Evolutionary conservation across 2,797 vertebrate species (phyloP).

Genomic region (Allobates femoralis): DNA sequence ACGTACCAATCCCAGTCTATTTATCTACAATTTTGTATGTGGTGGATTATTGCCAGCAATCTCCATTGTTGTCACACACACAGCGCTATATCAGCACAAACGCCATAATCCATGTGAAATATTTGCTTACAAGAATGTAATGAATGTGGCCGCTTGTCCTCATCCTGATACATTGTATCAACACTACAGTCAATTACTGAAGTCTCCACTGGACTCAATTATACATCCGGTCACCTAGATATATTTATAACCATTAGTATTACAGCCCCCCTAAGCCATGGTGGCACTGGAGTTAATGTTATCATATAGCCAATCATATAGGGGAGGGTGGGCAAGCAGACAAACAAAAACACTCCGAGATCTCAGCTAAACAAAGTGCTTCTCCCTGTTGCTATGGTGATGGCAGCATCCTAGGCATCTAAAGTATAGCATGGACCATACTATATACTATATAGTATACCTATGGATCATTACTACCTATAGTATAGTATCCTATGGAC

Average conservation of each 20-base stretch:
- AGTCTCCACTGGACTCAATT: too few species aligned
- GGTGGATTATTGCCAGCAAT: neutral
- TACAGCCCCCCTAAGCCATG: neutral
- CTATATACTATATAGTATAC: too few species aligned
- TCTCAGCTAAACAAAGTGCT: neutral
- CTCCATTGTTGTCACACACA: neutral
- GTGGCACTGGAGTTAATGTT: neutral
- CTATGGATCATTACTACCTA: neutral
- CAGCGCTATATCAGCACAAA: neutral
- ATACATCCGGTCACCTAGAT: neutral
- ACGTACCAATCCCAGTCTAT: neutral
- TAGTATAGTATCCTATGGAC: too few species aligned
- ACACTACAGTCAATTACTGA: neutral
- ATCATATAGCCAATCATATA: neutral
- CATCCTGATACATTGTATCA: neutral
- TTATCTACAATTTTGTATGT: neutral
- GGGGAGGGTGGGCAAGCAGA: neutral
- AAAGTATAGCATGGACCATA: neutral
- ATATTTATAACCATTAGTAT: neutral
- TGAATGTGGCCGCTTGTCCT: slow-evolving; percentile 2
- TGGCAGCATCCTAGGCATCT: neutral
- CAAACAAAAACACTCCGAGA: neutral
- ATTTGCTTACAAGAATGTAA: neutral
- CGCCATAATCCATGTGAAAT: neutral
- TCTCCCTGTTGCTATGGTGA: slow-evolving; percentile 15